Evolutionary conservation across 2,113 vertebrate species (phyloP).

Genomic region (Leiothrix lutea): DNA sequence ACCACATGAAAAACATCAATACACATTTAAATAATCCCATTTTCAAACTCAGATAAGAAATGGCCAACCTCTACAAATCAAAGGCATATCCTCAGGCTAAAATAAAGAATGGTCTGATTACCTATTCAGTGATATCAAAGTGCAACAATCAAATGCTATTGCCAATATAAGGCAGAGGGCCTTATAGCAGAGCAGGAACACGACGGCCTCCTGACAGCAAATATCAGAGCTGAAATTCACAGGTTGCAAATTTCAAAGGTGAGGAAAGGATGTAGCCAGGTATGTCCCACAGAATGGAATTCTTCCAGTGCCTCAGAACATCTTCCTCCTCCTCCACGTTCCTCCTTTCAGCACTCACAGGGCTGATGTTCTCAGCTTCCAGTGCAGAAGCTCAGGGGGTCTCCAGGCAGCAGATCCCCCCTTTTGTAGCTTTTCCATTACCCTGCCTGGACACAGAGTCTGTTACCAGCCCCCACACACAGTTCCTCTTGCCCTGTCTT

Average conservation of each 20-base stretch:
- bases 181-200: neutral
- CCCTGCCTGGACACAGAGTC: neutral
- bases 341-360: neutral
- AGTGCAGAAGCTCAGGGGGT: neutral
- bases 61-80: slow-evolving; percentile 59
- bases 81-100: slow-evolving; percentile 65
- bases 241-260: neutral
- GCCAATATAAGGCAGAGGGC: neutral
- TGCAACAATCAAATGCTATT: slow-evolving; percentile 39
- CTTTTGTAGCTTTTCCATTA: neutral
- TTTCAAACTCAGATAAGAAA: slow-evolving; percentile 65
- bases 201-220: neutral
- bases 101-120: slow-evolving; percentile 60
- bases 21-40: slow-evolving; percentile 66
- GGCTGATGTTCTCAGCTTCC: neutral
- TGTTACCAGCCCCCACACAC: neutral
- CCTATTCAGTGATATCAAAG: slow-evolving; percentile 67
- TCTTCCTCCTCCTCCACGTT: accelerated
- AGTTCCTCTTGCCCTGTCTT: neutral
- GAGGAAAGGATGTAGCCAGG: neutral
- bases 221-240: neutral
- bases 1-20: slow-evolving; percentile 65
- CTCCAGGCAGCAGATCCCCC: neutral
- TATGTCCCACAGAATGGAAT: neutral
- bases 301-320: neutral